Base-by-base conservation (phyloP, 2,888 invertebrate genomes). In the Psococerastis gibbosa region DNA sequence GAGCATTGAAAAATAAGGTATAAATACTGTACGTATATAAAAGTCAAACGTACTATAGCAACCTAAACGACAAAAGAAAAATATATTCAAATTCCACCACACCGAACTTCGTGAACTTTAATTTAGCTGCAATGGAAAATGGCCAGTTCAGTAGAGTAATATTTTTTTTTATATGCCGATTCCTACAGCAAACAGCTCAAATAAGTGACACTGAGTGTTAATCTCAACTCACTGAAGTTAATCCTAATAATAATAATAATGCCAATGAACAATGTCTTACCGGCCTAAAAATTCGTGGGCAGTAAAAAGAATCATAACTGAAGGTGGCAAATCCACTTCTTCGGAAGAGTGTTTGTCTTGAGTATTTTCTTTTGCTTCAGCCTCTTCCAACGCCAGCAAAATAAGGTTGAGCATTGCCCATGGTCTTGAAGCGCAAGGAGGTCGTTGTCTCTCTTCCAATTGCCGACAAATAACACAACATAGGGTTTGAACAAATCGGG, bases 211-310 rank as follows among this genome's bases (percentile, higher is more conserved):
- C n/a, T n/a, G n/a, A n/a, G n/a, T n/a, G n/a, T n/a, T n/a, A n/a
- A n/a, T n/a, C n/a, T n/a, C n/a, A n/a, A n/a, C n/a, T n/a, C n/a
- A n/a, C n/a, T n/a, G n/a, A n/a, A n/a, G n/a, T n/a, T n/a, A n/a
- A n/a, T n/a, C n/a, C n/a, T n/a, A n/a, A n/a, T n/a, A n/a, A n/a
- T n/a, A n/a, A n/a, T n/a, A n/a, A n/a, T n/a, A n/a, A n/a, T n/a
- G n/a, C n/a, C n/a, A n/a, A n/a, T n/a, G 27, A 27, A 27, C 6
- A 27, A 27, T 9, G 11, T 27, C 11, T 55, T 63, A 69, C 57
- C 63, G 67, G 46, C 87, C 87, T 34, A 89, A 65, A 57, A 81
- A 81, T 52, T 88, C 85, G 59, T 89, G 89, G 2, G 78, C 87
- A 33, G 78, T 74, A 56, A 83, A 81, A 45, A 91, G 64, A 47